A percentile compares a stretch with the other conserved stretches of the same genome.
These are phyloP conservation scores for Nematolebias whitei DNA, from an alignment of 2,113 vertebrate species.

Conservation along the genomic window DNA sequence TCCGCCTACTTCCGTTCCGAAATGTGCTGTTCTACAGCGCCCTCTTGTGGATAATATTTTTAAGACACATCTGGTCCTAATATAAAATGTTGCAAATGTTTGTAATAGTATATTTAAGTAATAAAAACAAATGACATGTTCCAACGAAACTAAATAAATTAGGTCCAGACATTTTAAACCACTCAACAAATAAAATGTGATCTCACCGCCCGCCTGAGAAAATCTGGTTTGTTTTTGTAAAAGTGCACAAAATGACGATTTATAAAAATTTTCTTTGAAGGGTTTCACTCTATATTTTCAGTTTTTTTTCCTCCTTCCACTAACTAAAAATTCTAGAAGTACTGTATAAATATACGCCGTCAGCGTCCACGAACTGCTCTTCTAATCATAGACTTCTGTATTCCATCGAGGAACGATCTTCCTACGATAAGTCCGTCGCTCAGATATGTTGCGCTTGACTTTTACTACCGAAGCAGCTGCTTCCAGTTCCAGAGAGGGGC, in stretches of 20 bases:
- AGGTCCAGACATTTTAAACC: conserved; percentile 38
- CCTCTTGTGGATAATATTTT: conserved; percentile 65
- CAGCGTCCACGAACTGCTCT: not conserved
- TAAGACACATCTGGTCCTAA: conserved; percentile 1
- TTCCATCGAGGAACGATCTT: conserved; percentile 82
- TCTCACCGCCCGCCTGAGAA: not conserved
- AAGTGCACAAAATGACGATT: conserved; percentile 53
- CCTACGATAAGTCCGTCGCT: conserved; percentile 88
- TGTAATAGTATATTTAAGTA: not conserved
- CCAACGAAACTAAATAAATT: conserved; percentile 43
- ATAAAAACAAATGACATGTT: not conserved
- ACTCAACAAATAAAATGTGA: conserved; percentile 20
- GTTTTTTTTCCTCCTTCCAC: not conserved
- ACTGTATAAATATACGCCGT: not conserved
- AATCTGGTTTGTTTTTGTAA: conserved; percentile 40
- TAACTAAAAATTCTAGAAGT: not conserved
- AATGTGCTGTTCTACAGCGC: conserved; percentile 46
- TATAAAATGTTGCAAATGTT: not conserved
- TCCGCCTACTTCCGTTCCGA: not conserved
- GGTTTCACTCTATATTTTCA: conserved; percentile 9
- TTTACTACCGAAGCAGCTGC: conserved; percentile 62
- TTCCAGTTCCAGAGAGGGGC: conserved; percentile 87
- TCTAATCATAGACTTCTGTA: conserved; percentile 74
- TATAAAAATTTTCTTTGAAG: conserved; percentile 12
- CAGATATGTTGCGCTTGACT: conserved; percentile 90